These are phyloP conservation scores for Enoplolaimus lenunculus DNA, from an alignment of 2,888 invertebrate genomes.

Conservation along the genomic window DNA sequence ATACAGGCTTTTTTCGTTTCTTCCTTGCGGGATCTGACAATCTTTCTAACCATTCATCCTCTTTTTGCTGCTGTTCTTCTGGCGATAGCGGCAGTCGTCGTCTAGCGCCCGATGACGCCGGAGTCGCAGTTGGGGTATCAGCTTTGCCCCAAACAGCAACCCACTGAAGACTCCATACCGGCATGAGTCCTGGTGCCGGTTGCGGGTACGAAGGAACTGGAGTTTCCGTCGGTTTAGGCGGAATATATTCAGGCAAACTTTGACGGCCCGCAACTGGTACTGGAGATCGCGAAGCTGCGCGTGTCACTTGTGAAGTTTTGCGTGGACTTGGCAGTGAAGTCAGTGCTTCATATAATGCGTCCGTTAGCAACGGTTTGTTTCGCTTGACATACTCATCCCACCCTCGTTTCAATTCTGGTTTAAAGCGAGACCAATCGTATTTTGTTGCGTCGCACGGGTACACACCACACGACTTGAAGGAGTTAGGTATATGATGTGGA, in stretches of 20 bases:
- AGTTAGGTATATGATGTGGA: not conserved
- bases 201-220: not conserved
- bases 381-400: not conserved
- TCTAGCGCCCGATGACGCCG: too few species aligned
- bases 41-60: too few species aligned
- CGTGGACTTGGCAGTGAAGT: too few species aligned
- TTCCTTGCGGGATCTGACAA: too few species aligned
- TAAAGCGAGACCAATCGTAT: not conserved
- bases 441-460: not conserved
- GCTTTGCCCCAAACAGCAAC: not conserved
- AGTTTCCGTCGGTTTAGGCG: not conserved
- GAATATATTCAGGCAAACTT: not conserved
- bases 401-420: slow-evolving; percentile 2
- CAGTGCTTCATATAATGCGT: not conserved
- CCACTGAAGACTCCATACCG: not conserved
- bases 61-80: too few species aligned
- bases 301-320: too few species aligned
- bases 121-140: too few species aligned
- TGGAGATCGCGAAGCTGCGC: not conserved
- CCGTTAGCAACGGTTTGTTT: not conserved
- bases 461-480: slow-evolving; percentile 12
- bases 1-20: too few species aligned
- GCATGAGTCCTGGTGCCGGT: not conserved
- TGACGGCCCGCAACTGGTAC: not conserved
- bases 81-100: too few species aligned